Evolutionary conservation across 2,113 vertebrate genomes (phyloP).

Genomic region (Nerophis ophidion): DNA sequence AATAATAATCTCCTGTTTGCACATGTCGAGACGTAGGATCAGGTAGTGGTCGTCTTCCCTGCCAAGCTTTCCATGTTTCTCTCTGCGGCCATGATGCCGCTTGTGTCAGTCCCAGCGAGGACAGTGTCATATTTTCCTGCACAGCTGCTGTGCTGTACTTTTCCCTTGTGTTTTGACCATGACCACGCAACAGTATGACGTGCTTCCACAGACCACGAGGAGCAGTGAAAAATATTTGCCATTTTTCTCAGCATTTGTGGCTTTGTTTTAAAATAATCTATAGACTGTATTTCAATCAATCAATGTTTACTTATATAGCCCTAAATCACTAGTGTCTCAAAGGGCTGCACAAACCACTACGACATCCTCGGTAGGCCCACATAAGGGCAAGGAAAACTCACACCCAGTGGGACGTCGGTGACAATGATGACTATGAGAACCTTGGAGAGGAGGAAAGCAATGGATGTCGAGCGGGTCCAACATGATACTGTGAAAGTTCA

Average conservation of each 20-base stretch:
- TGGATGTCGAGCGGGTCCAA: too few relatives aligned
- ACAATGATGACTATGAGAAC: too few relatives aligned
- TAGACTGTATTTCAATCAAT: too few relatives aligned
- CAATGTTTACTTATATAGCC: too few relatives aligned
- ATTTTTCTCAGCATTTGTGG: slow-evolving; percentile 19
- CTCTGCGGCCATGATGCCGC: slow-evolving; percentile 46
- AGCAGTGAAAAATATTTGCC: slow-evolving; percentile 34
- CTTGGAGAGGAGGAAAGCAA: too few relatives aligned
- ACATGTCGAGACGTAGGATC: slow-evolving; percentile 57
- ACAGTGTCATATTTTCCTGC: slow-evolving; percentile 70
- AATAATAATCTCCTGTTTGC: slow-evolving; percentile 63
- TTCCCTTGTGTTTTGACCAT: slow-evolving; percentile 47
- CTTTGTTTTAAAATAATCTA: too few relatives aligned
- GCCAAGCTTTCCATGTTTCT: slow-evolving; percentile 71
- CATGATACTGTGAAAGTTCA: too few relatives aligned
- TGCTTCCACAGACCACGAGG: slow-evolving; percentile 53
- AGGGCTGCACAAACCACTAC: too few relatives aligned
- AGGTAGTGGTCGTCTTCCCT: slow-evolving; percentile 48
- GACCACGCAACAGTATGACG: slow-evolving; percentile 47
- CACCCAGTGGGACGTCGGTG: too few relatives aligned
- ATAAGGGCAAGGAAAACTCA: too few relatives aligned
- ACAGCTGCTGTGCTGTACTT: slow-evolving; percentile 49
- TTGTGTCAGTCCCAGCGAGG: slow-evolving; percentile 42
- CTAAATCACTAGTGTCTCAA: too few relatives aligned
- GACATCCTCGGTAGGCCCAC: too few relatives aligned